These are phyloP conservation scores for Spea bombifrons DNA, from an alignment of 2,113 vertebrate genomes.

Conservation along the genomic window DNA sequence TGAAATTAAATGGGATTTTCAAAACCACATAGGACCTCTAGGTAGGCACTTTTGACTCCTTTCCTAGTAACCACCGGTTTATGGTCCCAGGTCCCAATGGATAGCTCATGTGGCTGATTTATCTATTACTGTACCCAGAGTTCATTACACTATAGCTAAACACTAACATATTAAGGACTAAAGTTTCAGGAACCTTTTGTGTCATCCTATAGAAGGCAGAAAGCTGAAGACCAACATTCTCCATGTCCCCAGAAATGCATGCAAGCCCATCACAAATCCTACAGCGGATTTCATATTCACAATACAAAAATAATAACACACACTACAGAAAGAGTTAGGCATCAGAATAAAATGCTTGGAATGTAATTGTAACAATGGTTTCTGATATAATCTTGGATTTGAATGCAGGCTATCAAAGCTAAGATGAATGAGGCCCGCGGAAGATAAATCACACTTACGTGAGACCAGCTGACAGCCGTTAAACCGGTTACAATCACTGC, in stretches of 20 bases:
- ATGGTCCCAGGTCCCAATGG: too few species aligned
- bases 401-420: constrained; percentile 69
- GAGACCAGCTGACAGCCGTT: constrained; percentile 91
- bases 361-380: constrained; percentile 30
- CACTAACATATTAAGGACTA: too few species aligned
- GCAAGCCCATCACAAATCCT: neutral
- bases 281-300: neutral
- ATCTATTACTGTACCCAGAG: too few species aligned
- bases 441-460: constrained; percentile 99
- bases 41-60: too few species aligned
- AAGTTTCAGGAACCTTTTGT: neutral
- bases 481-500: constrained; percentile 91
- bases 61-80: too few species aligned
- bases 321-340: neutral
- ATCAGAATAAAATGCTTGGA: neutral
- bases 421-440: constrained; percentile 78
- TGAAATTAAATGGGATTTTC: too few species aligned
- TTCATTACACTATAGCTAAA: too few species aligned
- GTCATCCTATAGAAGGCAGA: neutral
- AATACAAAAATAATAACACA: neutral
- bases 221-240: neutral
- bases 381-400: constrained; percentile 62
- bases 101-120: too few species aligned
- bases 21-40: too few species aligned
- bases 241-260: neutral